These are phyloP conservation scores for Embidobia sp. DNA, from an alignment of 2,888 invertebrate genomes.

Conservation along the genomic window DNA sequence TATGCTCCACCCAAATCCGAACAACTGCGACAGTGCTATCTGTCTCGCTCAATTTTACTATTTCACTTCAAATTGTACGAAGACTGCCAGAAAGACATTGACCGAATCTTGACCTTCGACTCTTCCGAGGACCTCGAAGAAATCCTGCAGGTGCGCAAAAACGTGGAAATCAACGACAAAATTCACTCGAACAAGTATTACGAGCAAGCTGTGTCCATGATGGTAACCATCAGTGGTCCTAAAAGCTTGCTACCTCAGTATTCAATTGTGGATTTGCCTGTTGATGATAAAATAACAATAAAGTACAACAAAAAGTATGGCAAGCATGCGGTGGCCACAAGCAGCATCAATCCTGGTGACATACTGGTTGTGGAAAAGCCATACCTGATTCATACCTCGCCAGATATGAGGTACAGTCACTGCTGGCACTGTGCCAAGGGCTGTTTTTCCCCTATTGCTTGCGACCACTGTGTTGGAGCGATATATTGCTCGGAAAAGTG, in stretches of 20 bases:
- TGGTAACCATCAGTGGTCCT: not conserved
- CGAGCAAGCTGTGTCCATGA: not conserved
- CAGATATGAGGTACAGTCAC: not conserved
- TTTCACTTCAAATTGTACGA: constrained; percentile 7
- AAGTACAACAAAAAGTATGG: not conserved
- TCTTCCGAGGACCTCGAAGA: not conserved
- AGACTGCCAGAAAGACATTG: constrained; percentile 15
- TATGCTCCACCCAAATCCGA: constrained; percentile 6
- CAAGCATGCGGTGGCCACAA: not conserved
- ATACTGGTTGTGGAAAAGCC: constrained; percentile 7
- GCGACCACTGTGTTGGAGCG: not conserved
- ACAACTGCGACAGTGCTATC: not conserved
- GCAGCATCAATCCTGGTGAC: not conserved
- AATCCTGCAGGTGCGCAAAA: not conserved
- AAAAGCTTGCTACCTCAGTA: not conserved
- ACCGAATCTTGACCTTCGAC: not conserved
- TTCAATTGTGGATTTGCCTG: constrained; percentile 9
- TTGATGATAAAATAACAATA: not conserved
- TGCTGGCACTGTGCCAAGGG: not conserved
- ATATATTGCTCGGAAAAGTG: constrained; percentile 16
- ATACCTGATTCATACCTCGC: not conserved
- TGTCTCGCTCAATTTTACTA: constrained; percentile 6
- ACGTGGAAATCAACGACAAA: not conserved
- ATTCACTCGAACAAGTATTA: constrained; percentile 5
- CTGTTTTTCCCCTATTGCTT: not conserved